These are phyloP conservation scores for Sialis fuliginosa DNA, from an alignment of 2,888 invertebrate species.

Conservation along the genomic window DNA sequence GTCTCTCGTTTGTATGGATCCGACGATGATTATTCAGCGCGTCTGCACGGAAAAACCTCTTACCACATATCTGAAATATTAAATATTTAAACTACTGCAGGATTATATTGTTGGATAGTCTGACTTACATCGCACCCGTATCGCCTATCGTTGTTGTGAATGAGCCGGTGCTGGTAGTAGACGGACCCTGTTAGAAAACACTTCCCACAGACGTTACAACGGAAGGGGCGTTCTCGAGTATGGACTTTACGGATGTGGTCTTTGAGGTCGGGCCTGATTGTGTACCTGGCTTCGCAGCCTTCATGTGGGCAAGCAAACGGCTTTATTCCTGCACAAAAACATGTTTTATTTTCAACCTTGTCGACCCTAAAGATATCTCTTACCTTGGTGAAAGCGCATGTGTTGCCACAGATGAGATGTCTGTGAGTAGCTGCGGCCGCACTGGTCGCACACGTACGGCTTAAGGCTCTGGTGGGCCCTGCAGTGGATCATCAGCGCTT, in stretches of 20 bases:
- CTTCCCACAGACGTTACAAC: constrained; percentile 39
- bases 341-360: too few species aligned
- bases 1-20: constrained; percentile 41
- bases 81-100: background rate
- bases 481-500: constrained; percentile 24
- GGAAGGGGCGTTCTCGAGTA: constrained; percentile 42
- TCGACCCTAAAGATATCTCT: background rate
- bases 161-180: constrained; percentile 42
- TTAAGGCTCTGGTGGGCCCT: constrained; percentile 25
- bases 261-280: constrained; percentile 41
- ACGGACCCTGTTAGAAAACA: constrained; percentile 44
- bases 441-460: constrained; percentile 39
- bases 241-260: constrained; percentile 45
- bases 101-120: background rate
- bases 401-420: constrained; percentile 48
- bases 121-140: constrained; percentile 38
- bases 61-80: constrained; percentile 29
- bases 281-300: constrained; percentile 40
- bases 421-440: constrained; percentile 41
- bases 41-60: constrained; percentile 43
- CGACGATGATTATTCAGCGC: constrained; percentile 42
- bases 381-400: constrained; percentile 43
- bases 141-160: constrained; percentile 41
- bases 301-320: constrained; percentile 41
- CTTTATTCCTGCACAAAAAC: constrained; percentile 30